Evolutionary conservation across 2,888 invertebrate species (phyloP).

Genomic region (Ormyrus thymus): DNA sequence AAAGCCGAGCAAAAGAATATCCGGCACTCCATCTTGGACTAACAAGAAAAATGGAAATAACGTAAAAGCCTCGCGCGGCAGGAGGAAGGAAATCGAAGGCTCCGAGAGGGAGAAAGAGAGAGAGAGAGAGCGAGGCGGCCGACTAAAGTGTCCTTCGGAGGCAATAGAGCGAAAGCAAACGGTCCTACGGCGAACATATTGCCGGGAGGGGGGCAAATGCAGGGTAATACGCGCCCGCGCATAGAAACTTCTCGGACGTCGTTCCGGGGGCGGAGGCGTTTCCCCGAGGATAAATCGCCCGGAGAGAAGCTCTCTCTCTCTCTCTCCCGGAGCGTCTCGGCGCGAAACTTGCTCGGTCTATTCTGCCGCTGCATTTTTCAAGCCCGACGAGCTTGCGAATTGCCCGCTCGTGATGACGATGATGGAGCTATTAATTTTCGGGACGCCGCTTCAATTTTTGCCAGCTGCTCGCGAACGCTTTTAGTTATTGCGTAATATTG

Average conservation of each 20-base stretch:
- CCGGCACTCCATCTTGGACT: not conserved
- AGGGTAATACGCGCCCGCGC: conserved; percentile 46
- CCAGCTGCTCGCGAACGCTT: no score
- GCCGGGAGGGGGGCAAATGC: conserved; percentile 48
- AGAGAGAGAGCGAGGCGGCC: conserved; percentile 44
- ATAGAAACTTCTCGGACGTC: conserved; percentile 34
- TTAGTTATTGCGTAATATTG: no score
- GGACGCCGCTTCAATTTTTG: no score
- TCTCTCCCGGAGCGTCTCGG: not conserved
- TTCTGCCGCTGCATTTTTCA: conserved; percentile 2
- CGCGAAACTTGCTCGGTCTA: conserved; percentile 9
- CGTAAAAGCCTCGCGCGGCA: conserved; percentile 12
- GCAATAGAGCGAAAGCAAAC: conserved; percentile 69
- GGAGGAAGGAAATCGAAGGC: conserved; percentile 30
- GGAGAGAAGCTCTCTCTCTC: conserved; percentile 2
- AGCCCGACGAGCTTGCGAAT: not conserved
- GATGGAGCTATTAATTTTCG: no score
- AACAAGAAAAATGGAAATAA: conserved; percentile 36
- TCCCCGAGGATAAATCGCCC: conserved; percentile 44
- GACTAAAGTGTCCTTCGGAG: conserved; percentile 67
- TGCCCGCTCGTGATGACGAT: no score
- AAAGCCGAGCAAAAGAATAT: not conserved
- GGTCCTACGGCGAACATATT: conserved; percentile 65
- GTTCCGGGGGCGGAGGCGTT: conserved; percentile 4
- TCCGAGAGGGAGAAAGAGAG: conserved; percentile 16